Evolutionary conservation across 2,113 vertebrate species (phyloP).

Genomic region (Notothenia coriiceps): DNA sequence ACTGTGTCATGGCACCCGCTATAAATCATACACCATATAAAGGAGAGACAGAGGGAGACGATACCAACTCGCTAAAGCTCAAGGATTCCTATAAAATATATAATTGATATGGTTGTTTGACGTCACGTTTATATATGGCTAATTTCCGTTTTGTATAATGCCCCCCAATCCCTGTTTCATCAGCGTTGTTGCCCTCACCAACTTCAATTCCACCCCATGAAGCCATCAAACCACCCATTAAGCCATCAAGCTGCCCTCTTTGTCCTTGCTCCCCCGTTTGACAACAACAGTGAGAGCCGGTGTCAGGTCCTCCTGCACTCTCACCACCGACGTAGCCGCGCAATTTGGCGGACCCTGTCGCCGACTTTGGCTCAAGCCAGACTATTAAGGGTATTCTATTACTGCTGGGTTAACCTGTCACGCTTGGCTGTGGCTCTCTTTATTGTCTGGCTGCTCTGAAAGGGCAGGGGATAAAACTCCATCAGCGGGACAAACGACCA

Average conservation of each 20-base stretch:
- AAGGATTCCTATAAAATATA: conserved; percentile 52
- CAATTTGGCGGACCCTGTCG: conserved; percentile 29
- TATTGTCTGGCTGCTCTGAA: conserved; percentile 71
- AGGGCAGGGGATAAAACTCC: conserved; percentile 80
- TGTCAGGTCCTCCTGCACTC: conserved; percentile 15
- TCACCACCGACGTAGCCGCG: conserved; percentile 6
- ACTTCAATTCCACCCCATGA: conserved; percentile 65
- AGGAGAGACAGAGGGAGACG: conserved; percentile 5
- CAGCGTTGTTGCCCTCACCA: conserved; percentile 56
- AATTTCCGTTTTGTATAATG: conserved; percentile 39
- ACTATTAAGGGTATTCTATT: conserved; percentile 76
- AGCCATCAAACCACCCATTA: conserved; percentile 74
- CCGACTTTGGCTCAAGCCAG: conserved; percentile 48
- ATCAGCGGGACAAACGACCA: conserved; percentile 77
- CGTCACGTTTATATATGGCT: conserved; percentile 42
- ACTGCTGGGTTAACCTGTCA: conserved; percentile 79
- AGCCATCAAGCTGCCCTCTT: conserved; percentile 71
- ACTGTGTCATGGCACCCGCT: conserved; percentile 10
- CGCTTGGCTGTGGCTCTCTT: conserved; percentile 71
- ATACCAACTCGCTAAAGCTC: conserved; percentile 4
- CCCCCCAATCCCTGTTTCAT: conserved; percentile 37
- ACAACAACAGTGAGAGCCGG: conserved; percentile 51
- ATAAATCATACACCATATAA: conserved; percentile 31
- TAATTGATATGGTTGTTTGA: not conserved
- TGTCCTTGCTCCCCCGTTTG: conserved; percentile 68